Conservation (phyloP, 37 sponge, comb jelly and placozoan species). For the Halisarca cf. caerulea region DNA sequence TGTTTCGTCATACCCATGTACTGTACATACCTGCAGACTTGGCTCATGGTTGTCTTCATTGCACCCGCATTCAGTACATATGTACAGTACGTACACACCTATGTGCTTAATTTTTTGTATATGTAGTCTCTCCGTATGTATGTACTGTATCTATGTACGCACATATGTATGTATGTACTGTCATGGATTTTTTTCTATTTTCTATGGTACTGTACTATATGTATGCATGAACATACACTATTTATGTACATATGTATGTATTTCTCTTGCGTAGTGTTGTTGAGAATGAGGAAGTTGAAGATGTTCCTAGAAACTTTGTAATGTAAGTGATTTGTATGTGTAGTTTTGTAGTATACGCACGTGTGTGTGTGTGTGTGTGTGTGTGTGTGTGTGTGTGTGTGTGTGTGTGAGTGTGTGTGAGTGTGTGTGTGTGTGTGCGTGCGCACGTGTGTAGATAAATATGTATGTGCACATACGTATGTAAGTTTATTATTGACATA, state of each 20-base stretch:
- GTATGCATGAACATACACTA: slow-evolving; percentile 49
- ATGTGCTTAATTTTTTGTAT: no score
- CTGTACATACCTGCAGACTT: not conserved
- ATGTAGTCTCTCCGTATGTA: no score
- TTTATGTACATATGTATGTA: not conserved
- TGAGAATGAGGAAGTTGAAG: no score
- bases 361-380: not conserved
- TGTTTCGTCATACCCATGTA: no score
- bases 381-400: not conserved
- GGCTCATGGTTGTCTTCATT: not conserved
- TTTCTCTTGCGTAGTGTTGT: not conserved
- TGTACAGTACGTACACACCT: no score
- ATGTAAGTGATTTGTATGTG: no score
- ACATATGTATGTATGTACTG: slow-evolving; percentile 44
- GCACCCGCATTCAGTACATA: not conserved
- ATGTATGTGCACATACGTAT: not conserved
- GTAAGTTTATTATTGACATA: not conserved
- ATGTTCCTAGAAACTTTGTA: not conserved
- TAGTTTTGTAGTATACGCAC: not conserved
- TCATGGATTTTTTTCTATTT: no score
- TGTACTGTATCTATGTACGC: no score
- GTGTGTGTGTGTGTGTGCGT: no score
- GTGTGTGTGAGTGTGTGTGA: not conserved
- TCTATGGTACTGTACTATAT: no score
- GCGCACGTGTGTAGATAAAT: not conserved